Base-by-base conservation (phyloP, 2,888 invertebrate genomes). In the Amphimallon solstitiale region DNA sequence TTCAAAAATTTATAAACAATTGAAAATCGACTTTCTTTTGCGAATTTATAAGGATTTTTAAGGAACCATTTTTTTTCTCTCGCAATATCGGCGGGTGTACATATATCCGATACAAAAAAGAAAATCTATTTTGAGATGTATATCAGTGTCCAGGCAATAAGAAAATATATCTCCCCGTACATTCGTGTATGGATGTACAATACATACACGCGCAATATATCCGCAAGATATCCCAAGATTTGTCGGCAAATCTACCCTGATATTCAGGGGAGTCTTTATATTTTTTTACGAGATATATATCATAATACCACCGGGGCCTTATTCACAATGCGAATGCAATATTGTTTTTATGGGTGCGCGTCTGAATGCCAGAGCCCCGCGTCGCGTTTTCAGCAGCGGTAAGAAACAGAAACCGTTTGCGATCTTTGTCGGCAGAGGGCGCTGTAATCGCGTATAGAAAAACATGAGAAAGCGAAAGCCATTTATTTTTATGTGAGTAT, bases 401-500 rank as follows among this genome's bases (percentile, higher is more conserved):
- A 60, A 56, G 66, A 68, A 63, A 68, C 54, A 63, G 67, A 67
- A 70, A 67, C 65, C 29, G 43, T 59, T 59, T 59, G 43, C 43
- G 43, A 43, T 43, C 43, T 23, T 43, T 67, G 64, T 65, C 54
- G 67, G 54, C 23, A 62, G 61, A 62, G 49, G 49, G 37, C 37
- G 48, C 40, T 29, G 49, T 62, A 62, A 72, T 72, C 72, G 68
- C 68, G 69, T 62, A 66, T 72, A 70, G 72, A 68, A 71, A 71
- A 72, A 70, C 48, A 21, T 49, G 38, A 54, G 34, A 51, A 59
- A 63, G 48, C 63, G 56, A 80, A 81, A 81, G 80, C 81, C 79
- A 82, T 82, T 82, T 81, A 82, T 79, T 82, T 82, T 82, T 82
- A 82, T 82, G 82, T 77, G 80, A 80, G 80, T 81, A 80, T 81